Evolutionary conservation across 2,888 invertebrate species (phyloP).

Genomic region (Pyrgus malvae): DNA sequence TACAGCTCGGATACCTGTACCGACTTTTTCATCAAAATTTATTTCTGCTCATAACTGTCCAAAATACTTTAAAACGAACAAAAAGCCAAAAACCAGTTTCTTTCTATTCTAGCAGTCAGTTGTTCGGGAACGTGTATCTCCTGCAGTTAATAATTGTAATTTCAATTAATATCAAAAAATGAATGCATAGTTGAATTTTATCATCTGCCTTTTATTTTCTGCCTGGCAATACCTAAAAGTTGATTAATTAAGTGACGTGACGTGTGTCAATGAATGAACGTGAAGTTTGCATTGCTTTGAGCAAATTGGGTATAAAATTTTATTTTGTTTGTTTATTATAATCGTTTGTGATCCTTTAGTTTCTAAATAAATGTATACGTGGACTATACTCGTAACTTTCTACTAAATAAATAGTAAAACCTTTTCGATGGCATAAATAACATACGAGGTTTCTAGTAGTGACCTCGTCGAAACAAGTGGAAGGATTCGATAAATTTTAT

Average conservation of each 20-base stretch:
- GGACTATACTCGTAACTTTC: conserved; percentile 17
- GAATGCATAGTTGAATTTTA: no score
- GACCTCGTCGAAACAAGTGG: conserved; percentile 67
- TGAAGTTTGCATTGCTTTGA: conserved; percentile 21
- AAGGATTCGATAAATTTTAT: conserved; percentile 69
- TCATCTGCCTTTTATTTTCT: no score
- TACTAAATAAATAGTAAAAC: conserved; percentile 14
- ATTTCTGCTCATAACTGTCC: no score
- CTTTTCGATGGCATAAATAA: conserved; percentile 4
- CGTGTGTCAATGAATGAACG: conserved; percentile 17
- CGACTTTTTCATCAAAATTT: not conserved
- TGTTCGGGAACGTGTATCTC: no score
- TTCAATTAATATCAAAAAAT: no score
- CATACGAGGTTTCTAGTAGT: conserved; percentile 39
- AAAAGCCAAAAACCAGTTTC: no score
- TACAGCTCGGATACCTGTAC: conserved; percentile 8
- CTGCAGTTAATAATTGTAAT: no score
- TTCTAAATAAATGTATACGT: conserved; percentile 16
- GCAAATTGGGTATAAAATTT: conserved; percentile 23
- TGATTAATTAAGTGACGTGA: not conserved
- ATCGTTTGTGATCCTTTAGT: conserved; percentile 9
- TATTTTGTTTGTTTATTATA: conserved; percentile 20
- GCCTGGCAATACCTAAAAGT: no score
- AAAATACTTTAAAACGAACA: no score
- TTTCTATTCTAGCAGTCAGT: no score